Evolutionary conservation across 1,140 invertebrate genomes (phyloP), one percentile per base, ranked within the genome.

Genomic region (Hylyphantes graminicola): DNA sequence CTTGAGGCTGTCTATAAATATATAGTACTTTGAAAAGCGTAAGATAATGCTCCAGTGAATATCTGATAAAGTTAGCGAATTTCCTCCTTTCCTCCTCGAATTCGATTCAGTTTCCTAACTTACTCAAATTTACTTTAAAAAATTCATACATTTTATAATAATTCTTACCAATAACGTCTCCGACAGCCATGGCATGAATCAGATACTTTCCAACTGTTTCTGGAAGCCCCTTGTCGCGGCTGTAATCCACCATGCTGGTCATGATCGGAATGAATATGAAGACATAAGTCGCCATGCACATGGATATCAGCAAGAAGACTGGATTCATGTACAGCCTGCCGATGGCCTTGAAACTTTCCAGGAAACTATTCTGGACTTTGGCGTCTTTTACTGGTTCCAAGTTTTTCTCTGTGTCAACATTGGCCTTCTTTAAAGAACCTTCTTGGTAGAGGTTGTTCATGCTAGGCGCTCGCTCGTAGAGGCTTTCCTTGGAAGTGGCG

Each of bases 171-270:
- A 75, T 63, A 67, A 83, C 75, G 15, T 83, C 80, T 48, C 80
- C 80, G 50, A 83, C 48, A 13, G 80, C 80, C 72, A 75, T 83
- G 13, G 80, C 68, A 9, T 83, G 80, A 15, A 83, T 72, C 48
- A 83, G n/a, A 17, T 83, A 83, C 57, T 83, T 83, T 64, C 80
- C 80, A 11, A 75, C 70, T 55, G 57, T 74, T 57, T 83, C 80
- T 17, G 80, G 70, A 15, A 83, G 61, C n/a, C 80, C 80, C 57
- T 83, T 83, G 53, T 83, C 80, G 48, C 67, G 50, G 50, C 80
- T 75, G 53, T 83, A 83, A 50, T 83, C 80, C 0, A 83, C 61
- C 55, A 74, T 70, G 15, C 80, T 83, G 48, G 72, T 83, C 80
- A 83, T 83, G 19, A 83, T 63, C 9, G 80, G 80, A 21, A 83